A percentile compares a stretch with the other conserved stretches of the same genome.
phyloP scores from a whole-genome alignment of 2,113 vertebrate species.

The Typhlomys cinereus region DNA sequence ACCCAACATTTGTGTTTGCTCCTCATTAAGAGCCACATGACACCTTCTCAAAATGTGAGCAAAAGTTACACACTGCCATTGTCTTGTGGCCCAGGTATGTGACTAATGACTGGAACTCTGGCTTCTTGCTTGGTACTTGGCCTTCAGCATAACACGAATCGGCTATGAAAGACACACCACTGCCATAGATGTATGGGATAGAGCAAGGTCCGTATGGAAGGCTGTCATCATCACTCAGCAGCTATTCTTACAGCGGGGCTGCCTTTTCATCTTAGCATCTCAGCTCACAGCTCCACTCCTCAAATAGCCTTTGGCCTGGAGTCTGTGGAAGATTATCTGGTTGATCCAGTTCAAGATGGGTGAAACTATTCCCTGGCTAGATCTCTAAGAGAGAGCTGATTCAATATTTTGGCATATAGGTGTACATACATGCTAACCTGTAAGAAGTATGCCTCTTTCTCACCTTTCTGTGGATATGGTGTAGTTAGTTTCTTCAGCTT shows the following conservation, averaged over 20 bases:
- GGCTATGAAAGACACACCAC: slow-evolving; percentile 13
- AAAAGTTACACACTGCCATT: neutral
- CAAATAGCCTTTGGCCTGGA: neutral
- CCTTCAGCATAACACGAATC: slow-evolving; percentile 21
- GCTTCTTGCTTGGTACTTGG: slow-evolving; percentile 17
- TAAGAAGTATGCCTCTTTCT: too few species aligned
- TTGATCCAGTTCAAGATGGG: too few species aligned
- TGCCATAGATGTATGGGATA: neutral
- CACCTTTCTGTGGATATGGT: too few species aligned
- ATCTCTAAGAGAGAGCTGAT: too few species aligned
- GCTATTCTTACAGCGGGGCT: slow-evolving; percentile 22
- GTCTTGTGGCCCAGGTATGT: neutral
- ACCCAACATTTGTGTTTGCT: neutral
- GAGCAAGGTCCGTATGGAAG: slow-evolving; percentile 56
- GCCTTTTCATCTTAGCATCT: slow-evolving; percentile 24
- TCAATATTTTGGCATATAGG: too few species aligned
- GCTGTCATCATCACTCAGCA: slow-evolving; percentile 30
- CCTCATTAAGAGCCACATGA: neutral
- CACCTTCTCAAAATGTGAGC: slow-evolving; percentile 29
- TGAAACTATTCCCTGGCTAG: too few species aligned
- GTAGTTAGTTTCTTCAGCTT: too few species aligned
- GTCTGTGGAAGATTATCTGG: too few species aligned
- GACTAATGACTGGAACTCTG: slow-evolving; percentile 12
- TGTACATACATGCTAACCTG: too few species aligned
- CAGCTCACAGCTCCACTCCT: neutral